These are phyloP conservation scores for Hydra vulgaris DNA, from an alignment of 30 jellyfish, hydroid and myxozoan genomes.

Conservation along the genomic window DNA sequence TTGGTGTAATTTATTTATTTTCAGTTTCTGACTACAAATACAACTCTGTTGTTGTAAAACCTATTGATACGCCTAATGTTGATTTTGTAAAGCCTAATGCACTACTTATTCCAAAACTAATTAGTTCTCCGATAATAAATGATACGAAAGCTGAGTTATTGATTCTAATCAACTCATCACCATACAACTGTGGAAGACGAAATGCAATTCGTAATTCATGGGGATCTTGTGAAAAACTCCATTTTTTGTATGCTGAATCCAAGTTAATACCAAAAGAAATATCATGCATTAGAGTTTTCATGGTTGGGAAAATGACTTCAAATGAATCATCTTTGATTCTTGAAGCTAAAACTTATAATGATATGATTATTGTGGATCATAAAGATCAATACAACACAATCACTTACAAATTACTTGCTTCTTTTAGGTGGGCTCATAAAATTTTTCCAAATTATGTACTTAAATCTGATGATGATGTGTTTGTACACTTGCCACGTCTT, in stretches of 20 bases:
- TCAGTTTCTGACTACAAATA: too few relatives aligned
- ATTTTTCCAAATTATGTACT: conserved; percentile 20
- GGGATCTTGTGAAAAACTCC: conserved; percentile 18
- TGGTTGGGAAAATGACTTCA: conserved; percentile 7
- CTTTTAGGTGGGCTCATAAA: conserved; percentile 31
- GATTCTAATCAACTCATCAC: conserved; percentile 1
- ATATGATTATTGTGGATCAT: conserved; percentile 1
- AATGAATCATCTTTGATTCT: neutral
- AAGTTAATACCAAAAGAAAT: conserved; percentile 1
- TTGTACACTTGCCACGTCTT: conserved; percentile 22
- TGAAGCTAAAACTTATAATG: conserved; percentile 12
- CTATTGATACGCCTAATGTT: too few relatives aligned
- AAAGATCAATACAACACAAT: conserved; percentile 31
- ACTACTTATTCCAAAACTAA: neutral
- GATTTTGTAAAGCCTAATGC: neutral
- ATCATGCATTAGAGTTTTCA: conserved; percentile 7
- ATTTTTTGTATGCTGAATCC: conserved; percentile 7
- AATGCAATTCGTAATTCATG: conserved; percentile 35
- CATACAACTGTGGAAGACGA: conserved; percentile 4
- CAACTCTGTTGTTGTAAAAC: too few relatives aligned
- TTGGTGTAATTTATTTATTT: too few relatives aligned
- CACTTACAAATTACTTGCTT: conserved; percentile 48
- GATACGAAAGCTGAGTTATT: neutral
- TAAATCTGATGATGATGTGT: conserved; percentile 35
- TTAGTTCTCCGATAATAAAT: neutral